These are phyloP conservation scores for Spicauda simplicius DNA, from an alignment of 2,888 invertebrate genomes.

Conservation along the genomic window DNA sequence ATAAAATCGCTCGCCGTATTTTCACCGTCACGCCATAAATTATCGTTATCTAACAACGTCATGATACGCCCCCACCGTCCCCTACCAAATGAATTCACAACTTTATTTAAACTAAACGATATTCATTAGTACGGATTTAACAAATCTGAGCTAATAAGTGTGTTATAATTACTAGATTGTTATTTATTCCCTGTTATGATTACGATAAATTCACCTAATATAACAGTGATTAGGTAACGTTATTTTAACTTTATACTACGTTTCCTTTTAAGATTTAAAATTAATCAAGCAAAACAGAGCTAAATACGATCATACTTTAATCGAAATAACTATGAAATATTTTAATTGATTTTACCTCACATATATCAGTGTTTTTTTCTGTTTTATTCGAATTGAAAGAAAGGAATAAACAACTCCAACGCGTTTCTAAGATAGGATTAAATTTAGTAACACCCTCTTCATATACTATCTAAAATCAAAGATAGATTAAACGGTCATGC, in stretches of 20 bases:
- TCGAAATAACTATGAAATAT: too few relatives aligned
- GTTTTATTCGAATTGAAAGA: too few relatives aligned
- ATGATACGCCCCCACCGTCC: slow-evolving; percentile 45
- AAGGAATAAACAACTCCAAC: background rate
- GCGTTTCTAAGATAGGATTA: slow-evolving; percentile 8
- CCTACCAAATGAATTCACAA: slow-evolving; percentile 59
- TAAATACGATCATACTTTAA: too few relatives aligned
- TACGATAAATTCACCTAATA: background rate
- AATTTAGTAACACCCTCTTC: slow-evolving; percentile 9
- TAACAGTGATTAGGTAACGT: too few relatives aligned
- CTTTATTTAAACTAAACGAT: slow-evolving; percentile 64
- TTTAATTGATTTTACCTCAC: too few relatives aligned
- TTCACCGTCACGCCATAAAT: slow-evolving; percentile 29
- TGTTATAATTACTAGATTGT: slow-evolving; percentile 17
- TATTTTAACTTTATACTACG: too few relatives aligned
- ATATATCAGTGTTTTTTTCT: too few relatives aligned
- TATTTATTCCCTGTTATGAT: background rate
- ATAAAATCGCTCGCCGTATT: slow-evolving; percentile 26
- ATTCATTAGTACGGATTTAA: slow-evolving; percentile 64
- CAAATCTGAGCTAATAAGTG: slow-evolving; percentile 29
- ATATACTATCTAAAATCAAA: slow-evolving; percentile 7
- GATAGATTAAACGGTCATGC: slow-evolving; percentile 14
- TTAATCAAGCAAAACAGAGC: too few relatives aligned
- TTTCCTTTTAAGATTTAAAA: too few relatives aligned
- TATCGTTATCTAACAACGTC: slow-evolving; percentile 30